Evolutionary conservation across 2,888 invertebrate species (phyloP).

Genomic region (Dolichomitus sp.): DNA sequence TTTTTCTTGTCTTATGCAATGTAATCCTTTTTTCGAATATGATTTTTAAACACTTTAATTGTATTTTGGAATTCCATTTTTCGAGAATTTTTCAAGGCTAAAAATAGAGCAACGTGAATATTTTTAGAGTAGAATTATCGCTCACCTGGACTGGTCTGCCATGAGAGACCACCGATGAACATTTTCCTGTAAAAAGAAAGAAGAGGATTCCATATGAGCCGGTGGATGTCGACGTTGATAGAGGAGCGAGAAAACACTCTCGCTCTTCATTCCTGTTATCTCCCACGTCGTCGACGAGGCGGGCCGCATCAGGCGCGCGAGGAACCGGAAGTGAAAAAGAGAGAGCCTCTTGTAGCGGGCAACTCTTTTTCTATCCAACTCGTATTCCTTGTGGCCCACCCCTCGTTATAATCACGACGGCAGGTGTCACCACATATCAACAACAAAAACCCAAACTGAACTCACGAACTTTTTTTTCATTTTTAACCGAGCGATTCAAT

Average conservation of each 20-base stretch:
- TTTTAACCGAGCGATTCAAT: neutral
- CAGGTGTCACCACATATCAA: constrained; percentile 84
- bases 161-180: constrained; percentile 99
- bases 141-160: constrained; percentile 99
- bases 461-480: constrained; percentile 29
- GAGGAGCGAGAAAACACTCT: constrained; percentile 70
- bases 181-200: constrained; percentile 98
- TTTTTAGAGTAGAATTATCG: constrained; percentile 27
- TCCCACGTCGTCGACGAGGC: constrained; percentile 41
- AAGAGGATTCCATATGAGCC: constrained; percentile 86
- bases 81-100: too few relatives aligned
- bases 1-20: too few relatives aligned
- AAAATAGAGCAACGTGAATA: too few relatives aligned
- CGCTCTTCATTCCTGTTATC: constrained; percentile 10
- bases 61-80: too few relatives aligned
- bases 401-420: constrained; percentile 59
- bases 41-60: too few relatives aligned
- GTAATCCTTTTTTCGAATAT: too few relatives aligned
- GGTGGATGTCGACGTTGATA: constrained; percentile 79
- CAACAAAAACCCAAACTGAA: constrained; percentile 49
- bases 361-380: constrained; percentile 72
- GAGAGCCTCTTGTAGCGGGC: constrained; percentile 71
- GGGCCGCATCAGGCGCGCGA: constrained; percentile 73
- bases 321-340: constrained; percentile 74
- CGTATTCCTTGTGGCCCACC: constrained; percentile 35